Conservation (phyloP, 2,888 invertebrate genomes). For the Drosophila affinis region DNA sequence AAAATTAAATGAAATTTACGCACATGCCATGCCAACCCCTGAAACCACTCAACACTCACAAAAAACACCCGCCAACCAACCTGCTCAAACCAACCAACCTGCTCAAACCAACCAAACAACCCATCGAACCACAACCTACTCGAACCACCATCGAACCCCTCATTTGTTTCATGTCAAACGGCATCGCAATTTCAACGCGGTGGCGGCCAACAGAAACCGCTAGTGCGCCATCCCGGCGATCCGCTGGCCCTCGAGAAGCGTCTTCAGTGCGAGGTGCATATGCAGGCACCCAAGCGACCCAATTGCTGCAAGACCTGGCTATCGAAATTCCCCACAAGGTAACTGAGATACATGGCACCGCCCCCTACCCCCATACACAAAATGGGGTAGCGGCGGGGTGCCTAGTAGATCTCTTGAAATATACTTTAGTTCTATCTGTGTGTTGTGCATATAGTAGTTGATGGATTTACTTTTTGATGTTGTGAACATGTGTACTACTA, state of each 20-base stretch:
- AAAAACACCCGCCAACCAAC: constrained; percentile 4
- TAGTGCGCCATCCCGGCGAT: constrained; percentile 92
- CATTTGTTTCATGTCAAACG: constrained; percentile 69
- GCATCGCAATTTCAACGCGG: constrained; percentile 75
- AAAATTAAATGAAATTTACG: constrained; percentile 70
- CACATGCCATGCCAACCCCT: constrained; percentile 60
- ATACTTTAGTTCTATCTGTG: constrained; percentile 58
- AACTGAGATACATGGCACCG: constrained; percentile 54
- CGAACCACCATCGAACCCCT: constrained; percentile 55
- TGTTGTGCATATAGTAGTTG: constrained; percentile 66
- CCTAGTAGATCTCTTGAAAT: constrained; percentile 28
- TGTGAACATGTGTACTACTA: constrained; percentile 79
- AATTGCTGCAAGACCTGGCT: constrained; percentile 97
- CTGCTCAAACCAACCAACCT: constrained; percentile 21
- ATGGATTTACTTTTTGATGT: constrained; percentile 84
- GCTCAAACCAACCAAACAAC: constrained; percentile 13
- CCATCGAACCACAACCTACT: constrained; percentile 29
- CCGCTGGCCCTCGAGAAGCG: constrained; percentile 91
- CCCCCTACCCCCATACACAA: constrained; percentile 14
- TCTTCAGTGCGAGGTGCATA: constrained; percentile 95
- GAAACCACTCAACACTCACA: constrained; percentile 11
- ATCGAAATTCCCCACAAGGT: constrained; percentile 95
- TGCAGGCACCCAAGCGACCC: constrained; percentile 90
- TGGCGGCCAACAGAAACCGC: constrained; percentile 89
- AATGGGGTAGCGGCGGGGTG: neutral